A percentile compares a stretch with the other conserved stretches of the same genome.
phyloP scores from a whole-genome alignment of 2,797 vertebrate species.

The Ctenopoma multispine region DNA sequence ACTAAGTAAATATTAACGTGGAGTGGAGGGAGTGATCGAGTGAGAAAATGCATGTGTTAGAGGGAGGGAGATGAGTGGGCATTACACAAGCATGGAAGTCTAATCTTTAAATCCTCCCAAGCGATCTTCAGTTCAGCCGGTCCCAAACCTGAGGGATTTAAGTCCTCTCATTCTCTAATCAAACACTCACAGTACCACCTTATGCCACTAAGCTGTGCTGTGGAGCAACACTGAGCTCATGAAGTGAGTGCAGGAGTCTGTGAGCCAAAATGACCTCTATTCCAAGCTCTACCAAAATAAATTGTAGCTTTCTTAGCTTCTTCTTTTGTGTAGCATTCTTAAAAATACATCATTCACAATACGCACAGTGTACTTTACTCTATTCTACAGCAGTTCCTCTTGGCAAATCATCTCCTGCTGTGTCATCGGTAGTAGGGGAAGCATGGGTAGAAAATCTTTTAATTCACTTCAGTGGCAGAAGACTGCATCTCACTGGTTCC shows the following conservation, averaged over 20 bases:
- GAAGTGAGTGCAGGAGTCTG: not conserved
- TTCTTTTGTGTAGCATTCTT: too few relatives aligned
- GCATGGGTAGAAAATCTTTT: constrained; percentile 11
- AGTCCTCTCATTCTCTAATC: constrained; percentile 80
- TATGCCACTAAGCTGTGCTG: constrained; percentile 61
- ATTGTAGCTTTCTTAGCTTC: too few relatives aligned
- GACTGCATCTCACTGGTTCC: constrained; percentile 16
- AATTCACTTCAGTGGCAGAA: constrained; percentile 15
- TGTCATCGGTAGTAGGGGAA: constrained; percentile 16
- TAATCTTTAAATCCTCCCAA: constrained; percentile 87
- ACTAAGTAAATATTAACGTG: constrained; percentile 51
- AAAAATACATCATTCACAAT: not conserved
- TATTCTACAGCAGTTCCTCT: constrained; percentile 14
- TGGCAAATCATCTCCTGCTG: not conserved
- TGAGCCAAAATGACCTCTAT: constrained; percentile 13
- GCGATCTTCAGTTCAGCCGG: constrained; percentile 83
- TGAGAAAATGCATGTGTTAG: constrained; percentile 68
- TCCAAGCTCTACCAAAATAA: constrained; percentile 14
- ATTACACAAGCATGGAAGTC: constrained; percentile 82
- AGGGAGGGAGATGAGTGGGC: constrained; percentile 81
- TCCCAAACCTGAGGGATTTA: constrained; percentile 84
- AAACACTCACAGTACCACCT: constrained; percentile 60
- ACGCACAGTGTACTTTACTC: not conserved
- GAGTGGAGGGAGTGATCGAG: constrained; percentile 35
- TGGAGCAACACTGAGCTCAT: constrained; percentile 36